Evolutionary conservation across 2,113 vertebrate genomes (phyloP), one percentile per base, ranked within the genome.

Genomic region (Callionymus lyra): DNA sequence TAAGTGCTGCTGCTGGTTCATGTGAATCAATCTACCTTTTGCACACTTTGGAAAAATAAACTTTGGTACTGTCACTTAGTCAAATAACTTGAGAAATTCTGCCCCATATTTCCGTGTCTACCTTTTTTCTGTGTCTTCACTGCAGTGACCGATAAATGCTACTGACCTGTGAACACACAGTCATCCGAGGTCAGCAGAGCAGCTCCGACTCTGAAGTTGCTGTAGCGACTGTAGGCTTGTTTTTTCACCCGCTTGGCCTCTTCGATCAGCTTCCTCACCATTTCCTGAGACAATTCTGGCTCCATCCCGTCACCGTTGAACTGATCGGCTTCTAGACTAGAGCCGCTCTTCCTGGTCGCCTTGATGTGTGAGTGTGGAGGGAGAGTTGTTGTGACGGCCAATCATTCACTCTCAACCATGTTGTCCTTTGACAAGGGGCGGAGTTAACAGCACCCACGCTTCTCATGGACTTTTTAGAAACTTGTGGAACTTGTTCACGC

Each of bases 171-270:
- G 70, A 89, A 88, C 53, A 94, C 75, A 38, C 31, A 65, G 39
- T 87, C 82, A 0, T 90, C 61, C 0, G 12, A 0, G 0, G 90
- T 85, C 64, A 95, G 82, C 16, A 97, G 74, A 0, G 94, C 94
- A 0, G 94, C 93, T 0, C 94, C 93, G 13, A 97, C 92, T 2
- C 86, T 85, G 78, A 94, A 97, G 15, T 62, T 85, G 70, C 93
- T 96, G 82, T 97, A 98, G n/a, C 90, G 91, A 47, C 91, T 92
- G 55, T 98, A 91, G 1, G 94, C 85, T 0, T 72, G 69, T 10
- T 45, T 53, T 68, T 89, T 95, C 34, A 88, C 92, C 38, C 89
- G 81, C 1, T 38, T 72, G 21, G 89, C 82, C 36, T 52, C 53
- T 0, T 14, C 6, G 44, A 86, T 80, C 56, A 87, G 59, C 6